Evolutionary conservation across 2,888 invertebrate species (phyloP), one percentile per base, ranked within the genome.

Genomic region (Amaurobius ferox): DNA sequence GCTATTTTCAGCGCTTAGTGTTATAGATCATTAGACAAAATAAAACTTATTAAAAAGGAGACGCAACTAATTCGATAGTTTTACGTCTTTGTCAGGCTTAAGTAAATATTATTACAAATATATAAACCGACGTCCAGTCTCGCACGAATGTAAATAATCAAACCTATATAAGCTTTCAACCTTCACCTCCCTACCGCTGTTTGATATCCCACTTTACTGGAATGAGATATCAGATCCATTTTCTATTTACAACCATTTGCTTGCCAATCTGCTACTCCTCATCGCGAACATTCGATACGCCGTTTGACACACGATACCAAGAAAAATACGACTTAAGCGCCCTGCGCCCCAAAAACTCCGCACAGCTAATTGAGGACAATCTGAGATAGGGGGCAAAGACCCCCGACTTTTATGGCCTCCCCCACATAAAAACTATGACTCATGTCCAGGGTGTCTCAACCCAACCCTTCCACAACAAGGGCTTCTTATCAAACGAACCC

Each of bases 401-500:
- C 73, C 67, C 55, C 29, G 39, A 16, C 30, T 55, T 80, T 80
- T 80, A 72, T 35, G 61, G 66, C 48, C 40, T 62, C 40, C 30
- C 26, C 29, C 5, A 29, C 71, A 71, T 79, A 72, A 79, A 79
- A 72, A 66, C 66, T 29, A 48, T 79, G 79, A 79, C 66, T 79
- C 80, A 80, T 73, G 67, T 67, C 79, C 72, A 66, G 66, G 11
- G 26, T 44, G 29, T 13, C 16, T 44, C 39, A 11, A 32, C 32
- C 32, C 77, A 35, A 70, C 35, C 30, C 19, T 44, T 32, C 71
- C 32, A 30, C 35, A 26, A 39, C 28, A 26, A 39, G 23, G 29
- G 77, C 77, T 85, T 71, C 83, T 85, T 85, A 85, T 85, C 83
- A 64, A 48, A 30, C 32, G 35, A 48, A 68, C 68, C 28, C 83